Evolutionary conservation across 2,888 invertebrate genomes (phyloP), one percentile per base, ranked within the genome.

Genomic region (Oscheius myriophilus): DNA sequence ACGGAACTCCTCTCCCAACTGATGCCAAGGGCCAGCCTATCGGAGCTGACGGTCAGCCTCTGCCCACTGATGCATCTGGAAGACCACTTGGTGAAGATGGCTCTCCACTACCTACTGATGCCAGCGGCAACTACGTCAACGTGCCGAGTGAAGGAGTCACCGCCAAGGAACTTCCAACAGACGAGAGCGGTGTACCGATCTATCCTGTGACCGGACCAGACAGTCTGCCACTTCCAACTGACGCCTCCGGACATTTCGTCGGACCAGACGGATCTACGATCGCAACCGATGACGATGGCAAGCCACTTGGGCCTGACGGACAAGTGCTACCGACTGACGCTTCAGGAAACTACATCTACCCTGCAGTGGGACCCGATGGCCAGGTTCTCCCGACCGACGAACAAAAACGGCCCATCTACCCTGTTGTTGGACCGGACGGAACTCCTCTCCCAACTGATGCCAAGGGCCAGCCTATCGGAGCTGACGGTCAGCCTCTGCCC

Each of bases 21-120:
- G 72, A 75, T 54, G 71, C 71, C 49, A 52, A 62, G 12, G 76
- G 76, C 26, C 66, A 55, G 46, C 76, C 74, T 26, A 33, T 68
- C 53, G 53, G 75, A 70, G 63, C 68, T 21, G 67, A 74, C 42
- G 72, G 69, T 54, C 33, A 53, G 41, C 42, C 52, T 0, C 65
- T 70, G 9, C 73, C 76, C 7, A 83, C 78, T 25, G 79, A 82
- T 46, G 74, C 41, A 11, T 45, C 63, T 18, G 82, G 80, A 21
- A 68, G 71, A 23, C 70, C 67, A 12, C 75, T 59, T 43, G 80
- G 71, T 42, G 66, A 75, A 18, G 79, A 81, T 41, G 79, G 78
- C 16, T 41, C 65, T 6, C 70, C 71, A 18, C 66, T 78, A 18
- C 71, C 74, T 9, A 78, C 74, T 11, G 73, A 73, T 53, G 18